A percentile compares a stretch with the other conserved stretches of the same genome.
Conservation (phyloP, 2,888 invertebrate genomes). For the Stenoptilia bipunctidactyla region DNA sequence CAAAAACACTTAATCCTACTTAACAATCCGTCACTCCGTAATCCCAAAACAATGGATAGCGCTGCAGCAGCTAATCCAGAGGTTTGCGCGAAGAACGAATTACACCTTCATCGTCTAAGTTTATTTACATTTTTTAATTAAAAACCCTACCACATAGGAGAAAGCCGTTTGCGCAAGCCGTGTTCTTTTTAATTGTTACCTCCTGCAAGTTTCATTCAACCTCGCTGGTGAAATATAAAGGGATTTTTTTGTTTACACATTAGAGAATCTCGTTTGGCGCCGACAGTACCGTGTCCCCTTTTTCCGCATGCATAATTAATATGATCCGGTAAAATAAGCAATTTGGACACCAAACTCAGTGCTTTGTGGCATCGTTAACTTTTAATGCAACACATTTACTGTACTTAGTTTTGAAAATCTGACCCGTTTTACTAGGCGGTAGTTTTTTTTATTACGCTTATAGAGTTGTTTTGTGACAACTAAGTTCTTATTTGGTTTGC, state of each 20-base stretch:
- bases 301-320: constrained; percentile 58
- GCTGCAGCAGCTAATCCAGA: too few species aligned
- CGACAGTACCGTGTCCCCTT: constrained; percentile 25
- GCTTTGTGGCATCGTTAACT: constrained; percentile 51
- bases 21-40: too few species aligned
- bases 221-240: constrained; percentile 24
- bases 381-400: constrained; percentile 42
- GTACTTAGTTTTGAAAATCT: constrained; percentile 20
- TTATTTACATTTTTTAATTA: too few species aligned
- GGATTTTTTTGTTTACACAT: constrained; percentile 30
- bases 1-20: too few species aligned
- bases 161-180: not conserved
- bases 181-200: not conserved
- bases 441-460: not conserved
- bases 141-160: too few species aligned
- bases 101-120: too few species aligned
- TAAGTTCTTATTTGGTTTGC: too few species aligned
- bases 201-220: constrained; percentile 5
- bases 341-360: constrained; percentile 53
- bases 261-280: constrained; percentile 28
- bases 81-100: too few species aligned
- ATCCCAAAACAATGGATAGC: too few species aligned
- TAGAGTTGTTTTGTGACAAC: too few species aligned
- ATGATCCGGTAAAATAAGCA: constrained; percentile 53
- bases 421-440: not conserved